Evolutionary conservation across 2,888 invertebrate species (phyloP), one percentile per base, ranked within the genome.

Genomic region (Drosophila niveifrons): DNA sequence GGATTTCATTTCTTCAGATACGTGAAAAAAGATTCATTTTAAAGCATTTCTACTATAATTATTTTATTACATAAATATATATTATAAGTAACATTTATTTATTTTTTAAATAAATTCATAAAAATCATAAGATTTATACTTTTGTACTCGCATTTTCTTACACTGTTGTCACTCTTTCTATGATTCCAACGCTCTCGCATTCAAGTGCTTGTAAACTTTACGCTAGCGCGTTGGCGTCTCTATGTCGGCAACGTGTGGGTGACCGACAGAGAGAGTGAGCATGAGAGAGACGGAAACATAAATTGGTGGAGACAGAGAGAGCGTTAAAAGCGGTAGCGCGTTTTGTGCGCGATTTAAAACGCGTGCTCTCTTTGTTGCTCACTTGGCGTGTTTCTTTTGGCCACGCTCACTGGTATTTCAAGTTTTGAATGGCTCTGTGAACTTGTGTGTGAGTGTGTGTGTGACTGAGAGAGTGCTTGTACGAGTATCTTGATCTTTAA

Each of bases 341-440:
- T 15, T 50, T 71, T 39, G 15, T n/a, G 13, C 15, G 80, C 76
- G 80, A 47, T 71, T 79, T 15, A 64, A 80, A 76, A 28, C 64
- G 80, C 72, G 51, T 39, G 51, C 62, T 58, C 71, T 71, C 56
- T 59, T 58, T 48, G 36, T 31, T 28, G 51, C 31, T 55, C 41
- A 18, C 41, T 39, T 28, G 17, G 57, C 41, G 57, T 64, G 57
- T 61, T 62, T 62, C 56, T 52, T 46, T 55, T 65, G 52, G 47
- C 46, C 66, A 72, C 68, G 82, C 68, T 80, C 82, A 79, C 80
- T 83, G 77, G 83, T 73, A 79, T 79, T 82, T 85, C 80, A 85
- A 80, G 80, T 80, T 80, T 84, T 58, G 31, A 67, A 58, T 56
- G 63, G 64, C 71, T 61, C 39, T 71, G 70, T 23, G 41, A 6